A percentile compares a stretch with the other conserved stretches of the same genome.
These are phyloP conservation scores for Acipenser transmontanus DNA, from an alignment of 2,797 vertebrate genomes.

Conservation along the genomic window DNA sequence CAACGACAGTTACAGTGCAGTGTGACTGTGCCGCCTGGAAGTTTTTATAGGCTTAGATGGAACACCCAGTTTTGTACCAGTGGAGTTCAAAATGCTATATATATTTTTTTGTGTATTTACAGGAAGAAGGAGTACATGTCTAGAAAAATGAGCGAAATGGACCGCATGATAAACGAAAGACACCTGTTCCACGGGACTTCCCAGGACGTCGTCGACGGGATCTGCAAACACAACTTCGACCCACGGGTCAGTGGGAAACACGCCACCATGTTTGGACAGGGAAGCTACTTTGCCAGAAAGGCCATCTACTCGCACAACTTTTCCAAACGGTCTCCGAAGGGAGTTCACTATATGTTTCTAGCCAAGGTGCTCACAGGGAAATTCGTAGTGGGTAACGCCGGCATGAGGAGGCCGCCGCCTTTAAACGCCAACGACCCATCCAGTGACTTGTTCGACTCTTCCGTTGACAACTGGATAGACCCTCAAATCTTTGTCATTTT, in stretches of 20 bases:
- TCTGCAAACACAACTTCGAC: slow-evolving; percentile 99
- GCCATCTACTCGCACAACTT: slow-evolving; percentile 97
- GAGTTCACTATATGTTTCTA: slow-evolving; percentile 97
- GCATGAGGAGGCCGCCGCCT: slow-evolving; percentile 89
- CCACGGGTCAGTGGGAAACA: slow-evolving; percentile 94
- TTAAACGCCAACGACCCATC: slow-evolving; percentile 82
- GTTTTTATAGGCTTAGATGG: too few species aligned
- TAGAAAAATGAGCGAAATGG: slow-evolving; percentile 80
- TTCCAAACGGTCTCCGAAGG: slow-evolving; percentile 84
- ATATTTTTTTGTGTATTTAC: slow-evolving; percentile 20
- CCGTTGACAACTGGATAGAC: slow-evolving; percentile 96
- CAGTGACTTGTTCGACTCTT: slow-evolving; percentile 96
- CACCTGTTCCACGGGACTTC: slow-evolving; percentile 98
- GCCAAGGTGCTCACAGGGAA: slow-evolving; percentile 93
- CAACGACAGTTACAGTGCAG: too few species aligned
- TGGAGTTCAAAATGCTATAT: too few species aligned
- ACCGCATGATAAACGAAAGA: slow-evolving; percentile 84
- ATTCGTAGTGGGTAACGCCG: slow-evolving; percentile 90
- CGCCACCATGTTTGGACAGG: slow-evolving; percentile 97
- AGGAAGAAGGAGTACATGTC: slow-evolving; percentile 99
- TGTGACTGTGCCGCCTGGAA: too few species aligned
- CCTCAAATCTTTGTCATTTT: slow-evolving; percentile 98
- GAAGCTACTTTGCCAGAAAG: slow-evolving; percentile 95
- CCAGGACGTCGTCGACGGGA: slow-evolving; percentile 89
- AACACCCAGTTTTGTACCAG: too few species aligned